These are phyloP conservation scores for Oegoconia quadripuncta DNA, from an alignment of 2,888 invertebrate species.

Conservation along the genomic window DNA sequence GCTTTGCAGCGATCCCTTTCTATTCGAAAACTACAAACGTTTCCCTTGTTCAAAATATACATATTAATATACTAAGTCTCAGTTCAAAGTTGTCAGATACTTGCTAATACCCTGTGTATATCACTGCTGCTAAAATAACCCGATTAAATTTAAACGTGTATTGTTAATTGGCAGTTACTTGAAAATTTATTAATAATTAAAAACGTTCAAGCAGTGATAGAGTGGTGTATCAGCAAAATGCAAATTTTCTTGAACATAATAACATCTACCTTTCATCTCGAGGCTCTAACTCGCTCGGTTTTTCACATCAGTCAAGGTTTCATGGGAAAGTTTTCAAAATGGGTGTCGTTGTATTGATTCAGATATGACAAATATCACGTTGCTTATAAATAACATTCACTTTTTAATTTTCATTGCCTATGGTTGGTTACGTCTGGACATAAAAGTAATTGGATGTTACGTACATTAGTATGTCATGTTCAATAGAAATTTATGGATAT, in stretches of 20 bases:
- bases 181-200: neutral
- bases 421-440: too few relatives aligned
- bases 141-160: too few relatives aligned
- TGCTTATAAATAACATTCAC: too few relatives aligned
- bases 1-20: conserved; percentile 28
- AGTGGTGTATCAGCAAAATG: conserved; percentile 11
- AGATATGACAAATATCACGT: too few relatives aligned
- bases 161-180: too few relatives aligned
- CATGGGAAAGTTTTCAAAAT: too few relatives aligned
- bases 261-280: conserved; percentile 71
- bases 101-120: conserved; percentile 13
- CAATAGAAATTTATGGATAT: too few relatives aligned
- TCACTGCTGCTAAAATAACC: conserved; percentile 10
- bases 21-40: conserved; percentile 4
- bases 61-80: neutral
- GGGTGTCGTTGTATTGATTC: too few relatives aligned
- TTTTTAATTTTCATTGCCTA: too few relatives aligned
- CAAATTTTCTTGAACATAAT: conserved; percentile 34
- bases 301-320: conserved; percentile 18
- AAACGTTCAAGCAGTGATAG: neutral
- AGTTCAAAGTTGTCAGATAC: neutral
- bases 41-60: neutral
- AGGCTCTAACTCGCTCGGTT: conserved; percentile 29
- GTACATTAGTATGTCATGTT: too few relatives aligned
- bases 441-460: too few relatives aligned